These are phyloP conservation scores for Pogonocherus hispidulus DNA, from an alignment of 2,888 invertebrate species.

Conservation along the genomic window DNA sequence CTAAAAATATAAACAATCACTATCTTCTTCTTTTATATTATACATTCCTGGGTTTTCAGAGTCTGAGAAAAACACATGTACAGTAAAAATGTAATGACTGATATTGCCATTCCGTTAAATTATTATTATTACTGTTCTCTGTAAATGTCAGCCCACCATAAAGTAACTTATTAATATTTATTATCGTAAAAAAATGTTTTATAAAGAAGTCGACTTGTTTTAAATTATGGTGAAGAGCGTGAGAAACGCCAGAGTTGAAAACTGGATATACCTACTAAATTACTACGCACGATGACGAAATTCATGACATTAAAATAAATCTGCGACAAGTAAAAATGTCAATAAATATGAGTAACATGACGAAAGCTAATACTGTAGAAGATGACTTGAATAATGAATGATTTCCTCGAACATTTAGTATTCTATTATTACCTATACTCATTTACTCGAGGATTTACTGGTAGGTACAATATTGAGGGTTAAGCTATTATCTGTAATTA, in stretches of 20 bases:
- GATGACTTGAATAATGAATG: too few relatives aligned
- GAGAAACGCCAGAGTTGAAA: background rate
- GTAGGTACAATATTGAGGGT: too few relatives aligned
- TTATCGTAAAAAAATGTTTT: background rate
- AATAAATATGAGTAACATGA: background rate
- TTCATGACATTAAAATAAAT: background rate
- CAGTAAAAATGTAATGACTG: background rate
- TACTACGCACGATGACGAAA: background rate
- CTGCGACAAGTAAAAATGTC: background rate
- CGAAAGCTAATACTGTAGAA: too few relatives aligned
- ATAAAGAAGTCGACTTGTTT: background rate
- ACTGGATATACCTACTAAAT: background rate
- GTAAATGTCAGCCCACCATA: background rate
- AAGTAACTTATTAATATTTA: constrained; percentile 1
- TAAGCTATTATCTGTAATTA: too few relatives aligned
- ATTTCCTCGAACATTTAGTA: too few relatives aligned
- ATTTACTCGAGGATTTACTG: too few relatives aligned
- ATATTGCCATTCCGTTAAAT: background rate
- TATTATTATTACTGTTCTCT: background rate
- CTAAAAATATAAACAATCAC: too few relatives aligned
- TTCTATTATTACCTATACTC: too few relatives aligned
- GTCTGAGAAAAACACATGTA: too few relatives aligned
- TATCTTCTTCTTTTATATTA: too few relatives aligned
- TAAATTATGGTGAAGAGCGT: constrained; percentile 1
- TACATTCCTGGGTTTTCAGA: too few relatives aligned